phyloP scores from a whole-genome alignment of 1,140 invertebrate species.

The Drosophila biarmipes region DNA sequence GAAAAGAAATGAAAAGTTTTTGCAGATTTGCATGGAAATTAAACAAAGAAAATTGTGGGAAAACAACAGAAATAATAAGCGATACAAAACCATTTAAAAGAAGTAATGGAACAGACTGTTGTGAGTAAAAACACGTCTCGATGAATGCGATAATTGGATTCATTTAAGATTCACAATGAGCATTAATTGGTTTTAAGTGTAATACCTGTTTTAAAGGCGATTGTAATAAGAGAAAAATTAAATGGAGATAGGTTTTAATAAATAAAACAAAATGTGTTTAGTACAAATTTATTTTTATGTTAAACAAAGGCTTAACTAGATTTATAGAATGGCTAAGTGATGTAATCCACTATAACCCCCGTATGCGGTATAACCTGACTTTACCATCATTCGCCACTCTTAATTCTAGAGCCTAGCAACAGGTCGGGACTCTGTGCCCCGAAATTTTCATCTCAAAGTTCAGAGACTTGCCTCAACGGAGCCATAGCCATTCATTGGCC shows the following conservation, averaged over 20 bases:
- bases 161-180: conserved; percentile 25
- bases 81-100: conserved; percentile 1
- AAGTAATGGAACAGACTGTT: conserved; percentile 17
- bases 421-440: conserved; percentile 1
- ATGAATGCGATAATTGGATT: conserved; percentile 34
- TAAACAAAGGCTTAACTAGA: no score
- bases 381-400: background rate
- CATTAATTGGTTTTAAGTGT: conserved; percentile 7
- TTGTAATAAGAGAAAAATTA: no score
- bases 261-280: background rate
- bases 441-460: conserved; percentile 11
- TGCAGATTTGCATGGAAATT: conserved; percentile 20
- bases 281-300: no score
- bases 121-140: conserved; percentile 22
- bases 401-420: conserved; percentile 13
- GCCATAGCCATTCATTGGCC: conserved; percentile 37
- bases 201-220: background rate
- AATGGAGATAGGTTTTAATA: no score
- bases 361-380: background rate
- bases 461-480: conserved; percentile 3
- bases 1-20: conserved; percentile 20
- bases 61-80: conserved; percentile 16
- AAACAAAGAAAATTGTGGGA: conserved; percentile 14
- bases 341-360: conserved; percentile 1
- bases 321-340: background rate